phyloP scores from a whole-genome alignment of 2,888 invertebrate species.

The Lycocerus yunnanus region DNA sequence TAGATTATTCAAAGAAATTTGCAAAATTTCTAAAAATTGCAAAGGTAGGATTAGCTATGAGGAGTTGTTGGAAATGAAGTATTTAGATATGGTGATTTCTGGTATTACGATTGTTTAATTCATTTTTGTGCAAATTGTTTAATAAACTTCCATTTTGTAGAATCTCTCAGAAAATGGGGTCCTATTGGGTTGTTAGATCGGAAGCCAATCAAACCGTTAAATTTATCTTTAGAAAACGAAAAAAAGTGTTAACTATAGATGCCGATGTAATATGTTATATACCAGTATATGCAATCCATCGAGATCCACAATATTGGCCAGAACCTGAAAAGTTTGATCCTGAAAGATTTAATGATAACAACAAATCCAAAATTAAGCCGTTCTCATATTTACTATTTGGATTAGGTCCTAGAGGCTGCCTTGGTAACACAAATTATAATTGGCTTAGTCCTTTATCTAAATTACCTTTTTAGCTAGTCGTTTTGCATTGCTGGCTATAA shows the following conservation, averaged over 20 bases:
- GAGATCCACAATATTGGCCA: constrained; percentile 41
- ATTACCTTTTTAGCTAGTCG: constrained; percentile 38
- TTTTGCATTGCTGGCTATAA: constrained; percentile 22
- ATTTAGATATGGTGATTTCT: not conserved
- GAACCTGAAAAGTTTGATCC: constrained; percentile 47
- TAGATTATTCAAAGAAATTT: not conserved
- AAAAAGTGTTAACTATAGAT: not conserved
- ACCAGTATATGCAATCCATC: constrained; percentile 41
- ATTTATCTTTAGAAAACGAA: constrained; percentile 28
- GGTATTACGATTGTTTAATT: not conserved
- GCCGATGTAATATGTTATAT: constrained; percentile 28
- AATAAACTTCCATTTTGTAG: not conserved
- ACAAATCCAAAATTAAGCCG: constrained; percentile 57
- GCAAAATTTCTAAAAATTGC: not conserved
- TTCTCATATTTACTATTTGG: constrained; percentile 51
- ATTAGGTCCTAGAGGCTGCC: constrained; percentile 64
- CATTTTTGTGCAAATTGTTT: no score
- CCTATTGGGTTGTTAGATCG: constrained; percentile 16
- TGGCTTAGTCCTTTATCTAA: not conserved
- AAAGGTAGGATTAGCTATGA: not conserved
- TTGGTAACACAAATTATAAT: not conserved
- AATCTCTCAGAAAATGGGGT: constrained; percentile 41
- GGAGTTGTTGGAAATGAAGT: not conserved
- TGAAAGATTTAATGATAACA: constrained; percentile 57
- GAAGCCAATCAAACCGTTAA: constrained; percentile 34